Conservation (phyloP, 2,888 invertebrate genomes). For the Drosophila hamatofila region DNA sequence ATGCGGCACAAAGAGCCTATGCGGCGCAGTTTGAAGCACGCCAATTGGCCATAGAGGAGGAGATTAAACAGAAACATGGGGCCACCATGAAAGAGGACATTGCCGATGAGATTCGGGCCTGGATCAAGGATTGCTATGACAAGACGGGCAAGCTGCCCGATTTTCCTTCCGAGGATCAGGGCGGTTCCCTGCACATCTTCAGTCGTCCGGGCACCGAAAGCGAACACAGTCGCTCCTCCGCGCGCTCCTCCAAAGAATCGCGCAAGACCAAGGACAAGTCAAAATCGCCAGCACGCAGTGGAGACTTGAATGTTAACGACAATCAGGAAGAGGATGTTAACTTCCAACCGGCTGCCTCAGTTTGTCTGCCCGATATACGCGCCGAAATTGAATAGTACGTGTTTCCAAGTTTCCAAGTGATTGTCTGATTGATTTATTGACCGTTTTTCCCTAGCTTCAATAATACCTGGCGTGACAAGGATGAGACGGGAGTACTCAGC, state of each 20-base stretch:
- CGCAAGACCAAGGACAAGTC: conserved; percentile 92
- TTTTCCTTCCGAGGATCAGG: conserved; percentile 95
- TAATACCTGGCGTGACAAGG: conserved; percentile 93
- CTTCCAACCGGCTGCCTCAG: conserved; percentile 90
- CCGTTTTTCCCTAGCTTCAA: conserved; percentile 87
- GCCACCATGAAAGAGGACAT: conserved; percentile 93
- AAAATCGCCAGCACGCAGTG: conserved; percentile 86
- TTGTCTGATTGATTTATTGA: neutral
- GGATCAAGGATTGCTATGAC: conserved; percentile 93
- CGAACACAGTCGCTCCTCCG: conserved; percentile 92
- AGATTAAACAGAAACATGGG: conserved; percentile 90
- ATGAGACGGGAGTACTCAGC: conserved; percentile 90
- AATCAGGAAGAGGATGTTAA: conserved; percentile 87
- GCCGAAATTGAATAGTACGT: conserved; percentile 90
- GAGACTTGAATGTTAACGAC: conserved; percentile 87
- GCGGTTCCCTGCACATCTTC: conserved; percentile 94
- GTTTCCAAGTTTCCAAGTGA: no score
- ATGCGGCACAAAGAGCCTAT: conserved; percentile 89
- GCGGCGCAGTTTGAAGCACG: conserved; percentile 90
- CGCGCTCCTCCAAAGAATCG: conserved; percentile 91
- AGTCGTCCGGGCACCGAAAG: conserved; percentile 93
- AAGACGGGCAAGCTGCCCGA: conserved; percentile 95
- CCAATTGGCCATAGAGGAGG: conserved; percentile 87
- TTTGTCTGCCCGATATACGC: conserved; percentile 90
- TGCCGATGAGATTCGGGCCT: conserved; percentile 93